phyloP scores from a whole-genome alignment of 2,797 vertebrate genomes.

The Alca torda region DNA sequence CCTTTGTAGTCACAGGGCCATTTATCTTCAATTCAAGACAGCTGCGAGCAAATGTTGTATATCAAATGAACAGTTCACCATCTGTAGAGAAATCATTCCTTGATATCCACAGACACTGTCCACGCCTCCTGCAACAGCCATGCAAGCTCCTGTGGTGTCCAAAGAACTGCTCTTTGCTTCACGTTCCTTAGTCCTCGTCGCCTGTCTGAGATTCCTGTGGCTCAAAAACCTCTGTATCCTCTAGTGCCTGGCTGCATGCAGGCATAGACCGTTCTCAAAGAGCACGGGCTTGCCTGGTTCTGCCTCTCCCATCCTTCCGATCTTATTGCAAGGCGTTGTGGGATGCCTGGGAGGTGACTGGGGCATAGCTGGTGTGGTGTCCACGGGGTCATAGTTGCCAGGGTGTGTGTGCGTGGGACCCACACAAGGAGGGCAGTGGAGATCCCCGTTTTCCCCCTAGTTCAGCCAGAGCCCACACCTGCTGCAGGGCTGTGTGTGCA shows the following conservation, averaged over 20 bases:
- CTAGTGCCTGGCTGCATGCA: not conserved
- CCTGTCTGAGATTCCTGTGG: not conserved
- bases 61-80: not conserved
- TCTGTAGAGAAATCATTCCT: not conserved
- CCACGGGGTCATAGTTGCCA: not conserved
- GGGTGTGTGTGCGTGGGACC: not conserved
- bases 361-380: not conserved
- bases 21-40: not conserved
- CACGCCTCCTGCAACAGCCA: not conserved
- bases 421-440: no score
- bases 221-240: not conserved
- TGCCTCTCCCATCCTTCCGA: not conserved
- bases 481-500: not conserved
- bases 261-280: not conserved
- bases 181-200: not conserved
- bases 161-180: not conserved
- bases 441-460: not conserved
- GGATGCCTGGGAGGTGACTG: not conserved
- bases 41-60: no score
- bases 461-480: not conserved
- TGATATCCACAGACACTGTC: not conserved
- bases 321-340: not conserved
- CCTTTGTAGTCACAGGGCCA: not conserved
- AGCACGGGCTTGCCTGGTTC: not conserved
- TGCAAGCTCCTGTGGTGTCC: not conserved